phyloP scores from a whole-genome alignment of 2,113 vertebrate genomes.

The Petrocephalus microphthalmus region DNA sequence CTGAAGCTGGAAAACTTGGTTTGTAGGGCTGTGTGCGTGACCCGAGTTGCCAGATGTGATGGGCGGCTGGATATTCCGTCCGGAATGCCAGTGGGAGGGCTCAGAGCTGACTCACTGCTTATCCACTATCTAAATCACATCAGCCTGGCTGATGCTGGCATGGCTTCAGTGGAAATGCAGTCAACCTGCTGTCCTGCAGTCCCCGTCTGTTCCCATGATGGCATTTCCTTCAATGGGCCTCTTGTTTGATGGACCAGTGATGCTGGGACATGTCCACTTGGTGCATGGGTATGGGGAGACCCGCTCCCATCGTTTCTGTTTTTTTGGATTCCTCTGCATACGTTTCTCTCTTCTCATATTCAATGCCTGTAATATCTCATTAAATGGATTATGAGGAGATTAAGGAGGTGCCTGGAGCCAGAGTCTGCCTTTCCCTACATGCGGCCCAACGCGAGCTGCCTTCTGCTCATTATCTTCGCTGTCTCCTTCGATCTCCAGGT shows the following conservation, averaged over 20 bases:
- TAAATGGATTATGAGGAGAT: background rate
- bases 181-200: background rate
- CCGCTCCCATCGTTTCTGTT: background rate
- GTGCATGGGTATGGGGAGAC: background rate
- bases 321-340: background rate
- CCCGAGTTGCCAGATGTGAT: background rate
- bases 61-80: background rate
- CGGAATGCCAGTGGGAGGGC: background rate
- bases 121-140: background rate
- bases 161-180: background rate
- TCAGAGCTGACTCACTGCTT: background rate
- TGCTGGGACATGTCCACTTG: background rate
- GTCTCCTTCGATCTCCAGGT: background rate
- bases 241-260: background rate
- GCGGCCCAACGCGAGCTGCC: background rate
- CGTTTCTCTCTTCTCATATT: background rate
- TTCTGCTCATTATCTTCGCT: background rate
- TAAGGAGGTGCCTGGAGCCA: background rate
- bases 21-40: background rate
- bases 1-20: background rate
- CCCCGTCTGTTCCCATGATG: background rate
- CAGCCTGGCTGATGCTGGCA: background rate
- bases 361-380: background rate
- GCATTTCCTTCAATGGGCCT: background rate
- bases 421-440: background rate